phyloP scores from a whole-genome alignment of 2,113 vertebrate species.

The Galbula dea region DNA sequence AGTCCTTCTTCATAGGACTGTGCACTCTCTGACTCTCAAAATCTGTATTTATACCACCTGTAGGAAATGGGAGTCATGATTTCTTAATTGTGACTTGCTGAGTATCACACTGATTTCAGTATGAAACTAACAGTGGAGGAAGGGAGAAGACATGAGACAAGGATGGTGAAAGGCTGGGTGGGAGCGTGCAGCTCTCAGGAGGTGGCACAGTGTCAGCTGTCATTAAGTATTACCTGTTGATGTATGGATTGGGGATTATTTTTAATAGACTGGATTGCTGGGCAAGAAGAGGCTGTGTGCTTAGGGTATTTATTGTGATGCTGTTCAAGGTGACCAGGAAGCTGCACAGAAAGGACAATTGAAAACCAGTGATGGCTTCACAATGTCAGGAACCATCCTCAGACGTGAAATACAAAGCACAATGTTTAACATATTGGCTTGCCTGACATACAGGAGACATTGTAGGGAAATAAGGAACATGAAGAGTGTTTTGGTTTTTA shows the following conservation, averaged over 20 bases:
- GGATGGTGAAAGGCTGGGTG: not conserved
- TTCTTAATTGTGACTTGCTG: not conserved
- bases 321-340: not conserved
- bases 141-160: not conserved
- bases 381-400: accelerated
- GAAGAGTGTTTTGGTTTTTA: accelerated
- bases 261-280: not conserved
- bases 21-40: not conserved
- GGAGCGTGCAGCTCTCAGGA: not conserved
- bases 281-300: not conserved
- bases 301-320: not conserved
- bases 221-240: not conserved
- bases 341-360: not conserved
- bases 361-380: not conserved
- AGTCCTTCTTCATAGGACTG: not conserved
- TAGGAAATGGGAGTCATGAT: not conserved
- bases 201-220: not conserved
- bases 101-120: not conserved
- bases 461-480: not conserved
- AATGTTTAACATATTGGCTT: not conserved
- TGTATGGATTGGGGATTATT: not conserved
- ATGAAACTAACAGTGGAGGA: accelerated
- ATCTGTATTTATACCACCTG: not conserved
- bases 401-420: not conserved
- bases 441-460: too few species aligned